phyloP scores from a whole-genome alignment of 2,113 vertebrate genomes.

The Notarius lentiginosus region DNA sequence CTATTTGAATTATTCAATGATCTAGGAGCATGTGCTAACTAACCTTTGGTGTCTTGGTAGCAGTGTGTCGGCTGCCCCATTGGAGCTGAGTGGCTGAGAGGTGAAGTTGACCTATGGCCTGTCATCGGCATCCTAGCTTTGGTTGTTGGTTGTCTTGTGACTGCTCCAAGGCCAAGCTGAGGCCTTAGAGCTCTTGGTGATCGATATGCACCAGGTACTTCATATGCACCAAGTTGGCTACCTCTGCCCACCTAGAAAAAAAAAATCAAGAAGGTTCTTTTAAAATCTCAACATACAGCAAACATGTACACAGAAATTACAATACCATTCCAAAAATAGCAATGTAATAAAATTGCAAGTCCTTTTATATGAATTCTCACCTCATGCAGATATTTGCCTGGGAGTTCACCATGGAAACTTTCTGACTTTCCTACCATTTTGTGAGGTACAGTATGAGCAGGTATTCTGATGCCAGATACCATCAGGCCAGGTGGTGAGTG shows the following conservation, averaged over 20 bases:
- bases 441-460: conserved; percentile 71
- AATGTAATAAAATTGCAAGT: not conserved
- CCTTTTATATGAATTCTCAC: conserved; percentile 51
- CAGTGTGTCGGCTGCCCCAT: conserved; percentile 65
- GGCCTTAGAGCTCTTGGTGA: conserved; percentile 88
- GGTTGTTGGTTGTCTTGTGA: conserved; percentile 82
- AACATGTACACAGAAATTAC: not conserved
- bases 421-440: conserved; percentile 74
- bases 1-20: not conserved
- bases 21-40: not conserved
- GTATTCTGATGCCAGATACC: conserved; percentile 77
- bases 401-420: conserved; percentile 75
- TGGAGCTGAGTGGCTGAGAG: conserved; percentile 74
- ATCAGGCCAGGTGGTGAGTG: conserved; percentile 75
- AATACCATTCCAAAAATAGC: not conserved
- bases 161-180: conserved; percentile 86
- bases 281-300: not conserved
- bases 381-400: conserved; percentile 74
- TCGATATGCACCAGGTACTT: conserved; percentile 74
- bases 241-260: conserved; percentile 36
- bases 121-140: conserved; percentile 82
- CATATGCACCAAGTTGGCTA: conserved; percentile 53
- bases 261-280: not conserved
- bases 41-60: conserved; percentile 79
- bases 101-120: conserved; percentile 76